Evolutionary conservation across 2,888 invertebrate genomes (phyloP).

Genomic region (Galerucella nymphaeae): DNA sequence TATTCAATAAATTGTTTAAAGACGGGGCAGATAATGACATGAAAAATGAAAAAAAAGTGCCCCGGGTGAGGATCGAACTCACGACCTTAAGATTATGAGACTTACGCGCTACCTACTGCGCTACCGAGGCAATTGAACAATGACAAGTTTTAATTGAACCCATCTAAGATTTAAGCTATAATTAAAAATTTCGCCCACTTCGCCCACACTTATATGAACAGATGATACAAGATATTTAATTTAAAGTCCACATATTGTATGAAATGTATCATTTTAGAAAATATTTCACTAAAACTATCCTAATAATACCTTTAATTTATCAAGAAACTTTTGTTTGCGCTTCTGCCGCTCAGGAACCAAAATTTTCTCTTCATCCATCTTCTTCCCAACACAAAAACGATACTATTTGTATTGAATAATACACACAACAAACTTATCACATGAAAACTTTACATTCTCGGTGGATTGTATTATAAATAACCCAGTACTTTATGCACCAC

Average conservation of each 20-base stretch:
- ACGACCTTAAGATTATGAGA: constrained; percentile 94
- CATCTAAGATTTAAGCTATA: background rate
- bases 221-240: background rate
- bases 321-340: constrained; percentile 48
- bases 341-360: constrained; percentile 48
- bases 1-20: no score
- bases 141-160: no score
- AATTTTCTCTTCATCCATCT: constrained; percentile 49
- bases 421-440: background rate
- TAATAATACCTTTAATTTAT: constrained; percentile 47
- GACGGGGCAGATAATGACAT: no score
- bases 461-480: constrained; percentile 43
- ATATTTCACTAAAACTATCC: background rate
- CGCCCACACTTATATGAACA: background rate
- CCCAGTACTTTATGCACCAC: constrained; percentile 20
- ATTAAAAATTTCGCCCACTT: background rate
- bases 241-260: background rate
- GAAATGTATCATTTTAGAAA: background rate
- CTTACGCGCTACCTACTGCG: constrained; percentile 79
- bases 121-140: constrained; percentile 73
- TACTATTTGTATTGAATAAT: background rate
- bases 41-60: constrained; percentile 64
- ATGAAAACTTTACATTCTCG: constrained; percentile 25
- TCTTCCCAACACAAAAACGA: background rate
- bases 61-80: constrained; percentile 96